Conservation (phyloP, 1,140 invertebrate species). For the Eufriesea mexicana region DNA sequence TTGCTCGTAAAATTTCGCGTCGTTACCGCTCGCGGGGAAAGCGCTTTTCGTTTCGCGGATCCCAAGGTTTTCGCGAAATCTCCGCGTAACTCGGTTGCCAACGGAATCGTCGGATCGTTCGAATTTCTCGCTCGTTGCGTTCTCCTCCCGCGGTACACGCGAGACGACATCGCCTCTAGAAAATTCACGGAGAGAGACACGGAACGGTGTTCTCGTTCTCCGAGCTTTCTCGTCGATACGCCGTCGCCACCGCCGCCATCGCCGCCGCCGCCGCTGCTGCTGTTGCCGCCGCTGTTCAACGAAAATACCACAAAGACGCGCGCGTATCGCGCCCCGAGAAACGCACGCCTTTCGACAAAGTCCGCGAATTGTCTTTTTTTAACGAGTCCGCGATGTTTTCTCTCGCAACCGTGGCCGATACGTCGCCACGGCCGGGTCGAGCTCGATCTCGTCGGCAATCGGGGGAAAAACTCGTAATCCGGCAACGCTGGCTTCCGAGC, state of each 20-base stretch:
- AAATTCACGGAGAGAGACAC: background rate
- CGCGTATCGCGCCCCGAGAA: slow-evolving; percentile 10
- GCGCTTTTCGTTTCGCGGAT: background rate
- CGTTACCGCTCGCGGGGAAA: background rate
- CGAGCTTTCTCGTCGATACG: slow-evolving; percentile 42
- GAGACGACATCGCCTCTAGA: no score
- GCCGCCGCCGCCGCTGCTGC: no score
- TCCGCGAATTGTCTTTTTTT: slow-evolving; percentile 14
- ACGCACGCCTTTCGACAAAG: background rate
- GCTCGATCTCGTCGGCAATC: slow-evolving; percentile 41
- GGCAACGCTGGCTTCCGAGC: slow-evolving; percentile 61
- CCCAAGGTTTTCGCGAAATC: background rate
- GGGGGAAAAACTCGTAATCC: slow-evolving; percentile 65
- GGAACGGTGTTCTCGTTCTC: background rate
- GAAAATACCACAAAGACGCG: slow-evolving; percentile 46
- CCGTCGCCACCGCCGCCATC: background rate
- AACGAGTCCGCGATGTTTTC: slow-evolving; percentile 5
- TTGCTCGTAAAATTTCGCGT: background rate
- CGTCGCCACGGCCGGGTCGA: no score
- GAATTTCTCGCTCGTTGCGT: slow-evolving; percentile 19
- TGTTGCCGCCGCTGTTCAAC: slow-evolving; percentile 9
- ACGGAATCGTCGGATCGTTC: slow-evolving; percentile 41
- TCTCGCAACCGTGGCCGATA: background rate
- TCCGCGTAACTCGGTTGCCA: slow-evolving; percentile 12
- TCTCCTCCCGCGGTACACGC: background rate